Conservation (phyloP, 2,888 invertebrate genomes). For the Nowickia ferox region DNA sequence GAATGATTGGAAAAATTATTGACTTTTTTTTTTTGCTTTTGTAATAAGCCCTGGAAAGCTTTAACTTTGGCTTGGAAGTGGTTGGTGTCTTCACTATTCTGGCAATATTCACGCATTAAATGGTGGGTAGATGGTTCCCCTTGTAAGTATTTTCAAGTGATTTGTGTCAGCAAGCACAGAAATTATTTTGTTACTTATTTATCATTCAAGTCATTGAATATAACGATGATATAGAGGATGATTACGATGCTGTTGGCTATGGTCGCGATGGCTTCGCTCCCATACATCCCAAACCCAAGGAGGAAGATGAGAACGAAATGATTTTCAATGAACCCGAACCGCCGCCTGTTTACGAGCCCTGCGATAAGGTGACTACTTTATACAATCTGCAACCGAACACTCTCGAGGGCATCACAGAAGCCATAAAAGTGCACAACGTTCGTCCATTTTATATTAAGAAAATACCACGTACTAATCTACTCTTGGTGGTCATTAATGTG, state of each 20-base stretch:
- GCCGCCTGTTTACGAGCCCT: constrained; percentile 84
- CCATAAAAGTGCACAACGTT: constrained; percentile 83
- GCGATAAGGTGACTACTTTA: constrained; percentile 89
- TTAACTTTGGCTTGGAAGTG: constrained; percentile 82
- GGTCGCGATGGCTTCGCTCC: constrained; percentile 74
- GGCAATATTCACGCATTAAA: constrained; percentile 80
- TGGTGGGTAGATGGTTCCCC: constrained; percentile 82
- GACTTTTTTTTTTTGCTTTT: not conserved
- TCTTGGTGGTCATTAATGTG: constrained; percentile 89
- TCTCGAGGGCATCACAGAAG: constrained; percentile 83
- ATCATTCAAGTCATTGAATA: constrained; percentile 81
- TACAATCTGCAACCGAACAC: constrained; percentile 87
- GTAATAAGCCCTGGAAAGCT: constrained; percentile 83
- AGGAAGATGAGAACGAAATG: constrained; percentile 81
- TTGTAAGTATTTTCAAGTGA: constrained; percentile 76
- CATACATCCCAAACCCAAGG: constrained; percentile 77
- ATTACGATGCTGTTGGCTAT: constrained; percentile 82
- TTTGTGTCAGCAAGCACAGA: not conserved
- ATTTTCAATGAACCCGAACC: constrained; percentile 81
- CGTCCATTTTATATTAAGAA: constrained; percentile 88
- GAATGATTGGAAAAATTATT: not conserved
- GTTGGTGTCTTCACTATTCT: constrained; percentile 82
- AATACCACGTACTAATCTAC: constrained; percentile 90
- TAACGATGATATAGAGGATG: constrained; percentile 82
- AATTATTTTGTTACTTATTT: not conserved